Evolutionary conservation across 2,888 invertebrate species (phyloP), one percentile per base, ranked within the genome.

Genomic region (Sarcophaga caerulescens): DNA sequence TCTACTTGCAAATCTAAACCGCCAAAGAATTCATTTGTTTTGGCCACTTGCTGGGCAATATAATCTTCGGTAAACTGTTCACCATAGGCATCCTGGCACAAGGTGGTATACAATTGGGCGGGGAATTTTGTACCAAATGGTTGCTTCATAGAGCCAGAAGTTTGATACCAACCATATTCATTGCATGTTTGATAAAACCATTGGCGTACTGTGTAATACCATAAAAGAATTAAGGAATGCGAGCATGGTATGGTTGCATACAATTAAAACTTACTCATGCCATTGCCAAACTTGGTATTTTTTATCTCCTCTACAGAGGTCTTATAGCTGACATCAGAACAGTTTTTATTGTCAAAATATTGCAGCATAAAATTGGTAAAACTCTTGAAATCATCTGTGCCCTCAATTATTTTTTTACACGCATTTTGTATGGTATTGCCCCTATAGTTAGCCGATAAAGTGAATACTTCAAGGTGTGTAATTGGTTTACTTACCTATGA

Each of bases 111-210:
- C 1, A 90, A 84, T 1, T 89, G 87, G 1, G 91, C 85, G 0
- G 93, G 93, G 71, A 93, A 93, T 25, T 89, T 90, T 0, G 87
- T 90, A 19, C 93, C 92, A 10, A 95, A 95, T 0, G 96, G 95
- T 84, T 96, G 95, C 0, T 92, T 90, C 0, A 89, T 76, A 17
- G 95, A 94, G 85, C 94, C 94, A 0, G 97, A 95, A 2, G 96
- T 96, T 93, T 97, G 97, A 93, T 95, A 97, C 94, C 96, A 98
- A 74, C 97, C 98, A 92, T 95, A 98, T 93, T 98, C 97, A 73
- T 95, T 96, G 92, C 98, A 98, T 0, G 97, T 97, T 93, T 98
- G 97, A 92, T 96, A 97, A 0, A 94, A 94, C 97, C 97, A 97
- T 85, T 96, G 95, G 0, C 97, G 95, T 88, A 90, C 92, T 92